Evolutionary conservation across 2,797 vertebrate species (phyloP), one percentile per base, ranked within the genome.

Genomic region (Petrocephalus schoutedeni): DNA sequence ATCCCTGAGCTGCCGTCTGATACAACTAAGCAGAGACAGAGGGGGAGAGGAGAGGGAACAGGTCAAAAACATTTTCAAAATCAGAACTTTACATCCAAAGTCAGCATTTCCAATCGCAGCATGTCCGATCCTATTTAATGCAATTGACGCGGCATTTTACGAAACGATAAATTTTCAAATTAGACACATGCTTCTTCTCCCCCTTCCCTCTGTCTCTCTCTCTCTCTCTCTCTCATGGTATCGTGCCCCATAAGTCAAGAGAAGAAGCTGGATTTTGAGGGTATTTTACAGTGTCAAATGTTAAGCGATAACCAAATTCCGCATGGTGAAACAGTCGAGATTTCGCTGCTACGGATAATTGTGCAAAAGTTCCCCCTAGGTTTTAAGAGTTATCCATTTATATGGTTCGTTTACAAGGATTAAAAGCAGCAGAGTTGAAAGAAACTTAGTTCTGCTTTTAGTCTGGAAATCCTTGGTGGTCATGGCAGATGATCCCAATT

Each of bases 71-170:
- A 89, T 86, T 89, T 87, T 85, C 28, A 85, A 86, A 85, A 87
- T 87, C 77, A 71, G 51, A 89, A 85, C 86, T 87, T 87, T 57
- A 87, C 41, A 57, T 87, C 61, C 58, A 85, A 89, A 87, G 86
- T 87, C 88, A 89, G 87, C 87, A 41, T 89, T 89, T 87, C 80
- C 58, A 89, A 89, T 89, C 16, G 45, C 82, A 32, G 82, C 82
- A 54, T 89, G 51, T 89, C 89, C 36, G 21, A 77, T 89, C 89
- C 41, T 23, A 80, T 89, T 89, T 87, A 89, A 87, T 49, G 64
- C 53, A 85, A 61, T 89, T 87, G 71, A 87, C 51, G 64, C 41
- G 32, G n/a, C 51, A 85, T 77, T 85, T 89, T 86, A 32, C 16
- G 5, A 71, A 61, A 87, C 58, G 89, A 87, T 89, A 85, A 74